Base-by-base conservation (phyloP, 2,797 vertebrate genomes). In the Mallotus villosus region DNA sequence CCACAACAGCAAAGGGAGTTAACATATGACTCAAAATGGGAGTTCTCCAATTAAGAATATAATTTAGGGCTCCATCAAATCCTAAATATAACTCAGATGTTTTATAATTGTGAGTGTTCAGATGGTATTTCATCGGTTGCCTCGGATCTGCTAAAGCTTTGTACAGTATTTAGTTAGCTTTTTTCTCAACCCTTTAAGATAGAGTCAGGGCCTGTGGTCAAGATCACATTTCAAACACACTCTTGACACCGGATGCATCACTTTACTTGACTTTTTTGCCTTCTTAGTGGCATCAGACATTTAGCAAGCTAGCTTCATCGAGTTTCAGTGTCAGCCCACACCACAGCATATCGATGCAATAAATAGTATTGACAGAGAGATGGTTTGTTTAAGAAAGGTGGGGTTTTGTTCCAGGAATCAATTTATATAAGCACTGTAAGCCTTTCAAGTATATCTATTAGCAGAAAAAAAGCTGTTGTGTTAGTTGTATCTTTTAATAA, bases 191-290 rank as follows among this genome's bases (percentile, higher is more conserved):
- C 60, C 41, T 81, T 70, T 64, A 62, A 71, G 70, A 63, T 79
- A 71, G 67, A 70, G 64, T 55, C 64, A 74, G 63, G 37, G 69
- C 61, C 70, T 27, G 63, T 64, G 32, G 90, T 90, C 90, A 88
- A 84, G 74, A 79, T 70, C 60, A 71, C 81, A 81, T 89, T 92
- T 88, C 86, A 87, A 84, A 88, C 78, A 80, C 17, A 78, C 85
- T 80, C 14, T 79, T 82, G 74, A 73, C 79, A 58, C 74, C n/a
- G 64, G 81, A 78, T 74, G 74, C 84, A 76, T 75, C 78, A 81
- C 76, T 74, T 67, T 74, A 62, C 76, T 68, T 32, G 74, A 59
- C 72, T 69, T 55, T 76, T 77, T 60, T 55, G 72, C 37, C 70
- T 62, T 17, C 70, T 73, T 68, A 24, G 46, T 61, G 51, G 27